Base-by-base conservation (phyloP, 1,140 invertebrate species). In the Drosophila grimshawi region DNA sequence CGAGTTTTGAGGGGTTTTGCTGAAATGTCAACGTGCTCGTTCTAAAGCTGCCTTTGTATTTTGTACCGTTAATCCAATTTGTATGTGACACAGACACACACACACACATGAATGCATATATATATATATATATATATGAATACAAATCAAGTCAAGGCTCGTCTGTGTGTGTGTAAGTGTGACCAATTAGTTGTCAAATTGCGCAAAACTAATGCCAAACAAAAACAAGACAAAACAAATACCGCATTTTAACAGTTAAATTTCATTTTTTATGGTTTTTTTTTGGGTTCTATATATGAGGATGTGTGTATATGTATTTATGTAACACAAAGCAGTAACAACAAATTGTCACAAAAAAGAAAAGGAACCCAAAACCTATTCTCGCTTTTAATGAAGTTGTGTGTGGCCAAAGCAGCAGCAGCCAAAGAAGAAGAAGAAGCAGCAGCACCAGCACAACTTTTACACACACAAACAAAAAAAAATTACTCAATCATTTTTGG, bases 131-230 rank as follows among this genome's bases (percentile, higher is more conserved):
- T 27, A 19, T n/a, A 45, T 11, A 33, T 7, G n/a, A 11, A 61
- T 49, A 43, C 5, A 53, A 57, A 11, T 41, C 59, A 62, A 74
- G 71, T 63, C 71, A 74, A 74, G 65, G 71, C 52, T 57, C 39
- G 73, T 60, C 29, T 43, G 43, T 51, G 4, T 67, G 53, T 57
- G 27, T 77, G 72, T 76, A 39, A 59, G 57, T 79, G 62, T 69
- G 73, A n/a, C 70, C 77, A 88, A 88, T 89, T 85, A 89, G 85
- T 88, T 88, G 85, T 83, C 85, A 88, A 86, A 86, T 86, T 86
- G 83, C 80, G 85, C 83, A 88, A 88, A 86, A 86, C 75, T 81
- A 86, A 81, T 72, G 70, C 64, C 37, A 65, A 29, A 39, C 37
- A 39, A 39, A 39, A 41, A 41, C 7, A 10, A 41, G 5, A 7